Evolutionary conservation across 1,140 invertebrate genomes (phyloP).

Genomic region (Drosophila guanche): DNA sequence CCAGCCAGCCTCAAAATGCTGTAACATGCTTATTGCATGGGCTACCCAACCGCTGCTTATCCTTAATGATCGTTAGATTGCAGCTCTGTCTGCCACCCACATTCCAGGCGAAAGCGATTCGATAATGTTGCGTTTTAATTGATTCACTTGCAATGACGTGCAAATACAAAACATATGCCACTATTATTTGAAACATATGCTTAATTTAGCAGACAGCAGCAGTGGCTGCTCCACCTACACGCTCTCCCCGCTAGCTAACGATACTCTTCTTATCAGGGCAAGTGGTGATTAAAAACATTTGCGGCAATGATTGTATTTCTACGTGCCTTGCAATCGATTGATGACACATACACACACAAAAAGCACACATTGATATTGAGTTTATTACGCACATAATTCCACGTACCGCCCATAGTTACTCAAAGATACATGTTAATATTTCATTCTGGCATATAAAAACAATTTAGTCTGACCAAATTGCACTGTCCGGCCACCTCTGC

Average conservation of each 20-base stretch:
- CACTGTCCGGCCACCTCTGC: not conserved
- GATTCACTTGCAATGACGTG: slow-evolving; percentile 10
- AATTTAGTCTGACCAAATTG: slow-evolving; percentile 14
- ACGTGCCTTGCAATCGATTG: slow-evolving; percentile 44
- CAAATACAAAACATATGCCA: slow-evolving; percentile 58
- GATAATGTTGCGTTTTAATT: slow-evolving; percentile 33
- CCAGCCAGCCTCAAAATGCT: not conserved
- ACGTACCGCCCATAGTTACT: slow-evolving; percentile 30
- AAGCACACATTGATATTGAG: slow-evolving; percentile 11
- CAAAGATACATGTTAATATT: not conserved
- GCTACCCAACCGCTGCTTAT: not conserved
- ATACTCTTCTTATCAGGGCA: slow-evolving; percentile 32
- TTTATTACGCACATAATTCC: slow-evolving; percentile 42
- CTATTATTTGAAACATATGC: slow-evolving; percentile 55
- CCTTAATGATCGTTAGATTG: not conserved
- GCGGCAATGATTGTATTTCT: slow-evolving; percentile 43
- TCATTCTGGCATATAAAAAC: slow-evolving; percentile 11
- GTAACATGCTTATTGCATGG: no score
- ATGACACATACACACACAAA: slow-evolving; percentile 42
- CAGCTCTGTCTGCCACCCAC: not conserved
- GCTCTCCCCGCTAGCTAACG: not conserved
- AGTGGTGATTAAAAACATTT: slow-evolving; percentile 51
- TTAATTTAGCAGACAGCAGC: slow-evolving; percentile 1
- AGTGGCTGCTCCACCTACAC: not conserved
- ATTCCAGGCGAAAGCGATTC: slow-evolving; percentile 9